Percentiles rank a stretch among this genome's conserved stretches.
Conservation (phyloP, 2,888 invertebrate species). For the Drosophila tanythrix region DNA sequence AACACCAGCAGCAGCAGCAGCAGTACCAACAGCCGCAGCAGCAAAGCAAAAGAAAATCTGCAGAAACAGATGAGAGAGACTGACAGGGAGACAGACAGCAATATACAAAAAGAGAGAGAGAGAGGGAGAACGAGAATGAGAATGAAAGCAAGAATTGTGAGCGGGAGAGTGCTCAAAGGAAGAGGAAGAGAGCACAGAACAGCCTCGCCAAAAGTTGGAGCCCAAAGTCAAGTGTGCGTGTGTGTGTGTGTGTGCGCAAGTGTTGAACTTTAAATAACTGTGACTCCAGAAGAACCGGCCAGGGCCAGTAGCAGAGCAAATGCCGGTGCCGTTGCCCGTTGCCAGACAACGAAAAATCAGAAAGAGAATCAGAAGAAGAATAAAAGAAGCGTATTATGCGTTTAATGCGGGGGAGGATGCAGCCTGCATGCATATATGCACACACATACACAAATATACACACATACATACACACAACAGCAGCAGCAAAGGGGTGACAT, state of each 20-base stretch:
- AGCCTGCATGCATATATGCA: slow-evolving; percentile 11
- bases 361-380: slow-evolving; percentile 18
- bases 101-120: background rate
- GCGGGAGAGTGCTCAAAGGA: slow-evolving; percentile 29
- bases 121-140: slow-evolving; percentile 4
- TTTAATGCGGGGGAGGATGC: slow-evolving; percentile 48
- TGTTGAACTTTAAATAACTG: slow-evolving; percentile 67
- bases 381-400: slow-evolving; percentile 19
- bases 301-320: slow-evolving; percentile 40
- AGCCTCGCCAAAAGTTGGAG: slow-evolving; percentile 47
- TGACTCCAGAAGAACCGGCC: slow-evolving; percentile 68
- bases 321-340: slow-evolving; percentile 28
- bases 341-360: slow-evolving; percentile 33
- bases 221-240: slow-evolving; percentile 59
- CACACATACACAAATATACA: background rate
- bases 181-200: slow-evolving; percentile 14
- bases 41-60: slow-evolving; percentile 32
- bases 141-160: slow-evolving; percentile 20
- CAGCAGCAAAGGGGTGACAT: slow-evolving; percentile 21
- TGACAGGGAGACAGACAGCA: slow-evolving; percentile 2
- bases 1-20: slow-evolving; percentile 16
- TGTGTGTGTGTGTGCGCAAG: slow-evolving; percentile 21
- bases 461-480: background rate
- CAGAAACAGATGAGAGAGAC: slow-evolving; percentile 17
- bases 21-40: slow-evolving; percentile 3